Percentiles rank a stretch among this genome's conserved stretches.
phyloP scores from a whole-genome alignment of 1,140 invertebrate species.

The Orius laevigatus region DNA sequence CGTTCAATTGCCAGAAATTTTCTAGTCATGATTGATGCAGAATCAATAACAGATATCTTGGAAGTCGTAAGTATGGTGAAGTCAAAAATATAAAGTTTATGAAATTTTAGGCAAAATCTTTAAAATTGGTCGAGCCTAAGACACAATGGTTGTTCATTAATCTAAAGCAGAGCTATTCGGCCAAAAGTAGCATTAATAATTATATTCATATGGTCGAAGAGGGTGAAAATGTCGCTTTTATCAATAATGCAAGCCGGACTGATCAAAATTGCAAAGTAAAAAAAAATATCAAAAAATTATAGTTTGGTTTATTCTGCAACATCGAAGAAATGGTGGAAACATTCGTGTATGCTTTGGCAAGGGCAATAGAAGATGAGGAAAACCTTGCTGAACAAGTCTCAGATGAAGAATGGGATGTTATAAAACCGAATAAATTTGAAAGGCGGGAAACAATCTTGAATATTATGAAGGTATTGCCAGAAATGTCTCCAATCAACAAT shows the following conservation, averaged over 20 bases:
- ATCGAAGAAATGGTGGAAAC: slow-evolving; percentile 41
- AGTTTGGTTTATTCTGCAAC: slow-evolving; percentile 44
- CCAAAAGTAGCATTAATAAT: slow-evolving; percentile 30
- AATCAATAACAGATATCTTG: slow-evolving; percentile 37
- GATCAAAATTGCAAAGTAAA: slow-evolving; percentile 35
- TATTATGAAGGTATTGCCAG: slow-evolving; percentile 35
- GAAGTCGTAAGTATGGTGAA: slow-evolving; percentile 30
- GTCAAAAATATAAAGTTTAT: background rate
- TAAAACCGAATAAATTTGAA: slow-evolving; percentile 47
- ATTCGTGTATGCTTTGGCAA: slow-evolving; percentile 43
- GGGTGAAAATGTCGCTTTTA: slow-evolving; percentile 67
- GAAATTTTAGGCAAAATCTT: slow-evolving; percentile 35
- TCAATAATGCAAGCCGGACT: slow-evolving; percentile 47
- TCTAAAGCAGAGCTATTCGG: slow-evolving; percentile 40
- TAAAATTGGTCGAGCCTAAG: slow-evolving; percentile 44
- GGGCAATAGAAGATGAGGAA: slow-evolving; percentile 44
- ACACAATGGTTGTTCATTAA: slow-evolving; percentile 61
- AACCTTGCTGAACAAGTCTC: slow-evolving; percentile 52
- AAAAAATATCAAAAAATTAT: slow-evolving; percentile 15
- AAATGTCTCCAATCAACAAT: background rate
- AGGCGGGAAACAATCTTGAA: slow-evolving; percentile 40
- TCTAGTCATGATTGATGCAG: slow-evolving; percentile 29
- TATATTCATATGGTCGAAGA: slow-evolving; percentile 43
- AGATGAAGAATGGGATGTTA: slow-evolving; percentile 64
- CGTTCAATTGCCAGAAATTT: slow-evolving; percentile 31